A percentile compares a stretch with the other conserved stretches of the same genome.
These are phyloP conservation scores for Taenioides sp. DNA, from an alignment of 2,797 vertebrate species.

Conservation along the genomic window DNA sequence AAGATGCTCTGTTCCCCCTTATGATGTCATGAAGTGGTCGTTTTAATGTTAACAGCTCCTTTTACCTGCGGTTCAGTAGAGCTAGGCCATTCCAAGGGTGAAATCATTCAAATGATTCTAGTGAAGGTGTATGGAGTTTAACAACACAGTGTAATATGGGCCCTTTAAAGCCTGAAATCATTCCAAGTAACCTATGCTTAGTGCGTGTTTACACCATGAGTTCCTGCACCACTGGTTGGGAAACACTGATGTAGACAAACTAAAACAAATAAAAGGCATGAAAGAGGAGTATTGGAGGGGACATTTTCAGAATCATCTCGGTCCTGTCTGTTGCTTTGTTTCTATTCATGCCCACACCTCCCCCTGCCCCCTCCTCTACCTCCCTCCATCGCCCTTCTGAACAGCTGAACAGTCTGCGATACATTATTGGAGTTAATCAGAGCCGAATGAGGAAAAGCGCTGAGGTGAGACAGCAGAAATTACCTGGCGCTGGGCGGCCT, in stretches of 20 bases:
- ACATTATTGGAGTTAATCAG: constrained; percentile 93
- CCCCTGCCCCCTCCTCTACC: neutral
- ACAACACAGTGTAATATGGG: too few relatives aligned
- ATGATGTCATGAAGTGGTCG: too few relatives aligned
- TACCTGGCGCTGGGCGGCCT: constrained; percentile 78
- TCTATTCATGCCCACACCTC: constrained; percentile 21
- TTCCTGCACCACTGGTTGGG: too few relatives aligned
- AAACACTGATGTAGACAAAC: constrained; percentile 29
- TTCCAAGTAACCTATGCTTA: too few relatives aligned
- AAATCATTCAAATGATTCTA: too few relatives aligned
- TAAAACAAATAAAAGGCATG: constrained; percentile 63
- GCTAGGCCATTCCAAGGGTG: too few relatives aligned
- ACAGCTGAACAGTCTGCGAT: constrained; percentile 85
- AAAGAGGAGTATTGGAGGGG: constrained; percentile 46
- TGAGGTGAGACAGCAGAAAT: constrained; percentile 90
- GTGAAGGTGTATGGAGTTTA: too few relatives aligned
- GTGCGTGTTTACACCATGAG: too few relatives aligned
- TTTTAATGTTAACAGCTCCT: too few relatives aligned
- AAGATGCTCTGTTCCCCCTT: too few relatives aligned
- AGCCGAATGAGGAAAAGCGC: constrained; percentile 89
- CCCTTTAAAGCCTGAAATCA: too few relatives aligned
- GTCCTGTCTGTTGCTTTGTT: constrained; percentile 29
- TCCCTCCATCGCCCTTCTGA: constrained; percentile 54
- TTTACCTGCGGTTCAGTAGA: too few relatives aligned
- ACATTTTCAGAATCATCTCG: constrained; percentile 13